Evolutionary conservation across 2,113 vertebrate genomes (phyloP).

Genomic region (Zosterops japonicus): DNA sequence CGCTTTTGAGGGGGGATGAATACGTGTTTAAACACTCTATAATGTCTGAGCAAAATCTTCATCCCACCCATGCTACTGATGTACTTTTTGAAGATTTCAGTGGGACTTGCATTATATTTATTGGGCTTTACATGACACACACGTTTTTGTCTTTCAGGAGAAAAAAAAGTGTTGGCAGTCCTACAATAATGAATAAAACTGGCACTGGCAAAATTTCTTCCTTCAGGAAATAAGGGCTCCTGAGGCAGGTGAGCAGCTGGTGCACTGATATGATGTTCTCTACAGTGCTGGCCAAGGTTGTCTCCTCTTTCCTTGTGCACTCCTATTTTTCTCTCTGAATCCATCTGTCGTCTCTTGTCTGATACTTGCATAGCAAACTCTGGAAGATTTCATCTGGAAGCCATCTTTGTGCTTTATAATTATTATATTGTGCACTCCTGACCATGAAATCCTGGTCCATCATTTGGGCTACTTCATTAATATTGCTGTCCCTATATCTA

Average conservation of each 20-base stretch:
- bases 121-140: not conserved
- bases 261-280: not conserved
- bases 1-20: not conserved
- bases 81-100: not conserved
- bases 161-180: not conserved
- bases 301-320: not conserved
- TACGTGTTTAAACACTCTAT: not conserved
- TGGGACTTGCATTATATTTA: not conserved
- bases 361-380: not conserved
- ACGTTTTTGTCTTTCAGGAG: not conserved
- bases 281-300: not conserved
- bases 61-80: not conserved
- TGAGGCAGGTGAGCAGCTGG: constrained; percentile 14
- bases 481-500: not conserved
- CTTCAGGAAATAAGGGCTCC: not conserved
- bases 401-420: not conserved
- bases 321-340: not conserved
- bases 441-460: not conserved
- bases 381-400: not conserved
- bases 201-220: not conserved
- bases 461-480: not conserved
- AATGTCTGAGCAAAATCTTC: not conserved
- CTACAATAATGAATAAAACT: not conserved
- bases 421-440: not conserved
- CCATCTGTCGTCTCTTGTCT: constrained; percentile 12